Evolutionary conservation across 1,140 invertebrate genomes (phyloP), one percentile per base, ranked within the genome.

Genomic region (Penaeus vannamei): DNA sequence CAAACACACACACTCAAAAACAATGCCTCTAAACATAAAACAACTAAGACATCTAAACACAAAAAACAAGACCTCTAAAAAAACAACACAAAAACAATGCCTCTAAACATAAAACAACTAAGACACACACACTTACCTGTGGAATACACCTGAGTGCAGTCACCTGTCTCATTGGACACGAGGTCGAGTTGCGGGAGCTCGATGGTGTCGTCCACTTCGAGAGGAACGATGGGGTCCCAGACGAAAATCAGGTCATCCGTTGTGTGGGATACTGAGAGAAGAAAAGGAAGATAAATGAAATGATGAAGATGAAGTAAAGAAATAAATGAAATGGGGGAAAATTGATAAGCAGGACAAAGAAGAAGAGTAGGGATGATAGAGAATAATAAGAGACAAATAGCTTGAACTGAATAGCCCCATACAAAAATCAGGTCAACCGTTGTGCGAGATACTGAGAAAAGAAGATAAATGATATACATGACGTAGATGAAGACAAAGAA

Each of bases 231-330:
- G 4, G 96, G 96, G 92, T 97, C 96, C 97, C 97, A 98, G 92
- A 97, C 96, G 93, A 98, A 98, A 87, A 97, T 95, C 94, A 98
- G 95, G 93, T 98, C 97, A 91, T 97, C 97, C 36, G 97, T 97
- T 36, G 97, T 97, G 92, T 97, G 97, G 0, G 97, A 97, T 87
- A 98, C 97, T 97, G 93, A 19, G 72, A 87, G 42, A 42, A 84
- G 69, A 66, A 87, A 53, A 82, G 84, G 17, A 12, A 66, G 36
- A 42, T 42, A 42, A 42, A 2, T 42, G 36, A 42, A 42, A 42
- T 2, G 64, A 23, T 26, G 22, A 2, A 26, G 26, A 66, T 66
- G 64, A 66, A 23, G 26, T 0, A 66, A 66, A 66, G 64, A 26
- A 66, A 26, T 8, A 26, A 26, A 23, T 8, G 7, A 66, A 26